Base-by-base conservation (phyloP, 2,797 vertebrate species). In the Nannoperca australis region DNA sequence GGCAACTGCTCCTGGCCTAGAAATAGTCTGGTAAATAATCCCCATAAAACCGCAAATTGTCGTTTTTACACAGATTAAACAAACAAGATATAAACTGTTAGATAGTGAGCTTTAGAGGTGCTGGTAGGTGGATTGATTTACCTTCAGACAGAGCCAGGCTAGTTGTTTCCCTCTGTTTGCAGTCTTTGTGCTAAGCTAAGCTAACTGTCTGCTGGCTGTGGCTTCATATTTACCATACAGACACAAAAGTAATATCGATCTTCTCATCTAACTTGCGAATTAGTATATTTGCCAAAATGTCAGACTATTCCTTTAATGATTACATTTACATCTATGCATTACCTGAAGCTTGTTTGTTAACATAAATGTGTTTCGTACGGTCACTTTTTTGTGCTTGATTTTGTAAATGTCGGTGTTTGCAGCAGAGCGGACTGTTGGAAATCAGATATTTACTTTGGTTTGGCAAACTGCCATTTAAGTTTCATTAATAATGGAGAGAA, bases 401-500 rank as follows among this genome's bases (percentile, higher is more conserved):
- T 32, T 44, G 7, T 53, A 17, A 20, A 24, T 55, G 60, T 44
- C 20, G 6, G 12, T 70, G 34, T 58, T 47, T 40, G 18, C 54
- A 22, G 6, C 9, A 9, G 20, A 51, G 15, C 24, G 24, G 24
- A 27, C 30, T 44, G 30, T 71, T 71, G 61, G 40, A 73, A 64
- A 53, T 45, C 20, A 27, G 30, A 47, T 68, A 54, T 70, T 84
- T 76, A 59, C 38, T 76, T 74, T 73, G 27, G 44, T 71, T 81
- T 73, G 7, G 36, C 27, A 68, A 82, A 79, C 54, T 56, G 70
- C 62, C 58, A 5, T 79, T 77, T 58, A 71, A n/a, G 69, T 84
- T 85, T 81, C 78, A 91, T 85, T 79, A 86, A 84, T 85, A 89
- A 81, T 76, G 64, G 81, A 84, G 70, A 70, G 22, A 78, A 69